A percentile compares a stretch with the other conserved stretches of the same genome.
These are phyloP conservation scores for Thecophora atra DNA, from an alignment of 2,888 invertebrate genomes.

Conservation along the genomic window DNA sequence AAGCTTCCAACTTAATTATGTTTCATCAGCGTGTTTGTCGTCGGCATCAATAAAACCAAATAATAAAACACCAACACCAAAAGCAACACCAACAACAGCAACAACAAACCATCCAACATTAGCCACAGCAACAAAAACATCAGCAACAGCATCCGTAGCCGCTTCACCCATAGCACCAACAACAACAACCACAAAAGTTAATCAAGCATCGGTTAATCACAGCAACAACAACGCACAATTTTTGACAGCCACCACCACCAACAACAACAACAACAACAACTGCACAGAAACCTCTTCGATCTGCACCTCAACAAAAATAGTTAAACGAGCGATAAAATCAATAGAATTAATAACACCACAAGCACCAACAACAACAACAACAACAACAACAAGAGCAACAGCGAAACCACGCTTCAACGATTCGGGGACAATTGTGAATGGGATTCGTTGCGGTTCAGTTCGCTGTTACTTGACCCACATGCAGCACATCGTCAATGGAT, in stretches of 20 bases:
- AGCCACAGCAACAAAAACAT: background rate
- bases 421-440: no score
- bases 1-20: background rate
- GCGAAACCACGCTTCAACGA: background rate
- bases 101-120: background rate
- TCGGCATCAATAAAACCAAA: background rate
- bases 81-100: slow-evolving; percentile 7
- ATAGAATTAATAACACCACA: slow-evolving; percentile 39
- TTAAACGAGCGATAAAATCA: slow-evolving; percentile 35
- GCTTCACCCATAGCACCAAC: no score
- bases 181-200: background rate
- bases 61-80: background rate
- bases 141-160: background rate
- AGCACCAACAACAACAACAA: slow-evolving; percentile 16
- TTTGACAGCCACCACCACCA: slow-evolving; percentile 7
- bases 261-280: slow-evolving; percentile 30
- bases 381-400: background rate
- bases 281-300: slow-evolving; percentile 16
- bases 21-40: no score
- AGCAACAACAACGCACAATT: background rate
- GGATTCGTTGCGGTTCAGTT: no score
- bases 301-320: slow-evolving; percentile 9
- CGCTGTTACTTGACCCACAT: background rate
- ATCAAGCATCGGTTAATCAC: background rate
- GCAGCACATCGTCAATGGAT: background rate